Base-by-base conservation (phyloP, 2,797 vertebrate species). In the Psittacula derbiana region DNA sequence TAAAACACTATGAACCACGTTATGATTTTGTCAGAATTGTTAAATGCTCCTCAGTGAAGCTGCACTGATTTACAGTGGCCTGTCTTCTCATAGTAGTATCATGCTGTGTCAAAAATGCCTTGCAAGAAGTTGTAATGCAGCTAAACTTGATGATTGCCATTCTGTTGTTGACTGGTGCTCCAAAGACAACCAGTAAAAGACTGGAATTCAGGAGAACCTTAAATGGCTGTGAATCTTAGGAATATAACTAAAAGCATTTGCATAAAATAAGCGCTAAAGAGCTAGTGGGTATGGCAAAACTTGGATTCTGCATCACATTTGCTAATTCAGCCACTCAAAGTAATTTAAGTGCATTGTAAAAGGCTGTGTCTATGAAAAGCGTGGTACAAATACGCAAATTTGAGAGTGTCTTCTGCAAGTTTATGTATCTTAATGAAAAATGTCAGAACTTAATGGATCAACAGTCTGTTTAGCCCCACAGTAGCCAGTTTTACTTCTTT, bases 371-470 rank as follows among this genome's bases (percentile, higher is more conserved):
- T 81, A 2, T 52, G 75, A 86, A 90, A 91, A 84, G 64, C 78
- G 31, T 44, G 82, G 92, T 89, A 84, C 62, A 90, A 86, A 83
- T 90, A 92, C 25, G 72, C 66, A 90, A 55, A 92, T 86, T 60
- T 79, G 41, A 90, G 79, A 38, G 9, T 1, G 5, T 44, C 50
- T 91, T 73, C 80, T 62, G 28, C 58, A 28, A 58, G 85, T 93
- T 93, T 91, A 80, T 93, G 47, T 75, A 92, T 90, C 76, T 79
- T 86, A 73, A 93, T 92, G 86, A 88, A 88, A 92, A 92, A 80
- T 89, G 91, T 72, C 73, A 92, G 36, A 49, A 60, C 1, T 0
- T 70, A 91, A 82, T 83, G 86, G 66, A 88, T 91, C 89, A 91
- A 70, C 70, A 85, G 55, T 57, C 80, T 72, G 66, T 80, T 79